Conservation (phyloP, 2,888 invertebrate genomes). For the Caenorhabditis angaria region DNA sequence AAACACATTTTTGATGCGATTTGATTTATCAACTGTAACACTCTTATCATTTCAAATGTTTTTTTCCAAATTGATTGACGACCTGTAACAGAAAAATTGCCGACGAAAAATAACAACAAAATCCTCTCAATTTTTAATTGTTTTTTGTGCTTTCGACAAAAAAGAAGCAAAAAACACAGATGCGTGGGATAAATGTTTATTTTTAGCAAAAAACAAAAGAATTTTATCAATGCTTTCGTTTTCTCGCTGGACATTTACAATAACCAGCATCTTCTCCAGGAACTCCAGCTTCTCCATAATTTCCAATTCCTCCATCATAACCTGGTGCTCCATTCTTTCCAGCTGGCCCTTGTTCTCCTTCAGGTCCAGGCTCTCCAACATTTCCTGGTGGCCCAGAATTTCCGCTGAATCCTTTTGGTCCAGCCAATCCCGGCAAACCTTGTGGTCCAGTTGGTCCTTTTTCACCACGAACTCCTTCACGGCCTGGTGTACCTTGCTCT, state of each 20-base stretch:
- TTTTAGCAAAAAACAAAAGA: background rate
- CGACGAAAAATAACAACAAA: background rate
- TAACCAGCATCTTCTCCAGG: conserved; percentile 67
- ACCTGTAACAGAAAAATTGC: background rate
- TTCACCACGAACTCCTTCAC: conserved; percentile 75
- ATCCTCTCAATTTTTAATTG: no score
- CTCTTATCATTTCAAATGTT: background rate
- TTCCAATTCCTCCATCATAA: conserved; percentile 64
- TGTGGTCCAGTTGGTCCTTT: conserved; percentile 71
- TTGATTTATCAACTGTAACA: background rate
- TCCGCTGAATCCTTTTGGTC: conserved; percentile 64
- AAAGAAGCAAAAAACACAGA: no score
- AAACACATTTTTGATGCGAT: background rate
- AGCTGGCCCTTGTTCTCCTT: conserved; percentile 76
- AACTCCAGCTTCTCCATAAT: conserved; percentile 72
- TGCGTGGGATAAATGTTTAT: background rate
- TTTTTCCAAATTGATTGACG: background rate
- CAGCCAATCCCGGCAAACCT: conserved; percentile 75
- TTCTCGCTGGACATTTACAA: conserved; percentile 53
- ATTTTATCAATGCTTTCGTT: conserved; percentile 33
- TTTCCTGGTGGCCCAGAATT: conserved; percentile 76
- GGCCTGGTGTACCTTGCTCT: conserved; percentile 68
- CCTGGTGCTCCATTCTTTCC: conserved; percentile 75
- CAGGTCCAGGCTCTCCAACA: conserved; percentile 77
- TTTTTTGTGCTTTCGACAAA: no score